Conservation (phyloP, 2,797 vertebrate species). For the Megalops cyprinoides region DNA sequence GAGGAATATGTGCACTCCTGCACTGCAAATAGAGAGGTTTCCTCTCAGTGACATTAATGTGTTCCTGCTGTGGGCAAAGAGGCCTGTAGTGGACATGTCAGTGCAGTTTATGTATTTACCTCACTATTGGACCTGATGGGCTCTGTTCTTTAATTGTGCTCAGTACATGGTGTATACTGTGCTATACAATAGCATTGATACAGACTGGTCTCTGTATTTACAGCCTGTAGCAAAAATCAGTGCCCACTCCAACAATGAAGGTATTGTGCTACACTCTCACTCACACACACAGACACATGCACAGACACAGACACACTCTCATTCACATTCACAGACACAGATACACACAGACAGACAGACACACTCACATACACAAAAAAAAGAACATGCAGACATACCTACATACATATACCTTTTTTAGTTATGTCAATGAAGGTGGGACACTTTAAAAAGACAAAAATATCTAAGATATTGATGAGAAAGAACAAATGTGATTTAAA, state of each 20-base stretch:
- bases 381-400: slow-evolving; percentile 27
- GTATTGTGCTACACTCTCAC: neutral
- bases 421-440: slow-evolving; percentile 59
- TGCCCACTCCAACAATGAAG: slow-evolving; percentile 7
- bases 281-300: slow-evolving; percentile 17
- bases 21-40: neutral
- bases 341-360: slow-evolving; percentile 49
- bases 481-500: neutral
- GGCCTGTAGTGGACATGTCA: slow-evolving; percentile 16
- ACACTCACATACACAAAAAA: slow-evolving; percentile 35
- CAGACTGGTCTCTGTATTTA: slow-evolving; percentile 37
- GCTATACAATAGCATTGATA: slow-evolving; percentile 43
- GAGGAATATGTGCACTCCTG: slow-evolving; percentile 25
- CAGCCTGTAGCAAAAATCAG: slow-evolving; percentile 28
- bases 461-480: slow-evolving; percentile 4
- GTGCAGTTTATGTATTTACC: neutral
- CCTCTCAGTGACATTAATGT: slow-evolving; percentile 19
- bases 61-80: slow-evolving; percentile 9
- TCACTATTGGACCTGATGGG: slow-evolving; percentile 13
- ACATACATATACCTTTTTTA: slow-evolving; percentile 40
- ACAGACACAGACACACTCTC: neutral
- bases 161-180: neutral
- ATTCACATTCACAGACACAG: slow-evolving; percentile 44
- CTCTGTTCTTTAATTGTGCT: neutral
- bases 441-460: slow-evolving; percentile 41